phyloP scores from a whole-genome alignment of 2,888 invertebrate genomes.

The Andricus quercusramuli region DNA sequence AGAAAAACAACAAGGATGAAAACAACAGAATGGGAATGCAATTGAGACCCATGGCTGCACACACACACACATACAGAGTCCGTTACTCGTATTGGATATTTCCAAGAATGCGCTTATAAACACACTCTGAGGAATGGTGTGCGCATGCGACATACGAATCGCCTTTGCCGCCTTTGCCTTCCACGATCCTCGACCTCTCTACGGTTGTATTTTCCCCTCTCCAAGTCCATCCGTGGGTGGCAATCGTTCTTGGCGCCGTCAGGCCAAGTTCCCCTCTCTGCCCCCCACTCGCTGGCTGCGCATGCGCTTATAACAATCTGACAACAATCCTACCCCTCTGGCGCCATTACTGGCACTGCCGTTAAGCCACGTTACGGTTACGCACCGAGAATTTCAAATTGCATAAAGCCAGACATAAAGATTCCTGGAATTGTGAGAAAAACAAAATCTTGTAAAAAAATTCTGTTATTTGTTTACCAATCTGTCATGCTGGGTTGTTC shows the following conservation, averaged over 20 bases:
- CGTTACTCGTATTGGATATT: conserved; percentile 75
- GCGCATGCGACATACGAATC: conserved; percentile 45
- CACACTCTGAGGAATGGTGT: conserved; percentile 64
- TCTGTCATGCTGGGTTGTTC: not conserved
- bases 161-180: conserved; percentile 8
- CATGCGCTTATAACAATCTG: conserved; percentile 57
- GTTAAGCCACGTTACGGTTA: not conserved
- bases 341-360: not conserved
- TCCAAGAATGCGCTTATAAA: conserved; percentile 76
- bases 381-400: not conserved
- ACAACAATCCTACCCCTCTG: conserved; percentile 6
- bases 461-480: not conserved
- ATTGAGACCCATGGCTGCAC: conserved; percentile 60
- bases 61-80: conserved; percentile 63
- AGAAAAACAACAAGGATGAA: conserved; percentile 64
- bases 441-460: not conserved
- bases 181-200: conserved; percentile 16
- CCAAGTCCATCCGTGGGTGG: conserved; percentile 49
- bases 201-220: conserved; percentile 54
- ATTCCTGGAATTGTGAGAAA: not conserved
- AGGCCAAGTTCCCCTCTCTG: conserved; percentile 60
- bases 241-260: conserved; percentile 69
- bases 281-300: conserved; percentile 50
- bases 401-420: not conserved
- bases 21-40: conserved; percentile 74